phyloP scores from a whole-genome alignment of 37 sponge, comb jelly and placozoan species.

The Chondrosia reniformis region DNA sequence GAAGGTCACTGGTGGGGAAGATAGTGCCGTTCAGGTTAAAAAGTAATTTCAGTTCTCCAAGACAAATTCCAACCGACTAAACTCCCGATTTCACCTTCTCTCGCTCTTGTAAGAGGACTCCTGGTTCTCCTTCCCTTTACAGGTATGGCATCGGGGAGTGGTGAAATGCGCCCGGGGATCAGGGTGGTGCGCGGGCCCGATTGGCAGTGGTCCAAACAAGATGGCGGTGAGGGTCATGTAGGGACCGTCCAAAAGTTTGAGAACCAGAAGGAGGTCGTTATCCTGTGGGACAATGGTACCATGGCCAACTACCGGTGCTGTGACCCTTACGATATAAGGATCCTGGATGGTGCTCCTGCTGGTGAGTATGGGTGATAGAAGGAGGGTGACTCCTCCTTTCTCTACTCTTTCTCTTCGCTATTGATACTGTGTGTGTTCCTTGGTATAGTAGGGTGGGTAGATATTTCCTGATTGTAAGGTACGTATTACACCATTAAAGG shows the following conservation, averaged over 20 bases:
- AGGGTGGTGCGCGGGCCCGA: slow-evolving; percentile 84
- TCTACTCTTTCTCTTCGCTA: not conserved
- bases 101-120: no score
- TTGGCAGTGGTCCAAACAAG: slow-evolving; percentile 86
- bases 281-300: slow-evolving; percentile 82
- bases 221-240: slow-evolving; percentile 79
- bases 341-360: slow-evolving; percentile 63
- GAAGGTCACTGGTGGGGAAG: no score
- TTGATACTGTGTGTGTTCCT: not conserved
- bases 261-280: slow-evolving; percentile 54
- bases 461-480: no score
- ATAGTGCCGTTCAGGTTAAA: no score
- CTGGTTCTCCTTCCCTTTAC: no score
- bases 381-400: not conserved
- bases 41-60: no score
- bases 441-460: not conserved
- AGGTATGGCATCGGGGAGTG: no score
- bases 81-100: no score
- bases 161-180: slow-evolving; percentile 35
- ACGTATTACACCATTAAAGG: no score
- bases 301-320: slow-evolving; percentile 75
- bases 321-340: slow-evolving; percentile 55
- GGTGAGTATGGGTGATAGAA: slow-evolving; percentile 27
- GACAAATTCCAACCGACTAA: no score
- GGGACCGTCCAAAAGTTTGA: slow-evolving; percentile 71